These are phyloP conservation scores for Phylloscopus trochilus DNA, from an alignment of 2,113 vertebrate genomes.

Conservation along the genomic window DNA sequence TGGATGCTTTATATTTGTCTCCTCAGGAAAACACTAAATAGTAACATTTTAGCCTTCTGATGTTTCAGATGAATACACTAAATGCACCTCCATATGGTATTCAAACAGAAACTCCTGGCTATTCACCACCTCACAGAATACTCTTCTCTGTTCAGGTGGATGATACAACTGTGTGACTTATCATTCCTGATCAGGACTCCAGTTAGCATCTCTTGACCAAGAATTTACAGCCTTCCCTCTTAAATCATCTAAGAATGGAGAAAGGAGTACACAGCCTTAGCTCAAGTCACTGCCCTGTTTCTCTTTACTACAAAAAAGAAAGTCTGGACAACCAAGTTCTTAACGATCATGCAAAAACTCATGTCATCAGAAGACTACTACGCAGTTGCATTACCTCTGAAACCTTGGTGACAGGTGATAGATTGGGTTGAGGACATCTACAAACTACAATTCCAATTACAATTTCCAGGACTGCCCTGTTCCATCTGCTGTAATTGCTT, in stretches of 20 bases:
- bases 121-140: not conserved
- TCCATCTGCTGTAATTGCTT: not conserved
- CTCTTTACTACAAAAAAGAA: not conserved
- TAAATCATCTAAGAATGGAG: not conserved
- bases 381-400: not conserved
- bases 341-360: not conserved
- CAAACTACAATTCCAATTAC: not conserved
- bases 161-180: not conserved
- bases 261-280: not conserved
- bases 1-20: not conserved
- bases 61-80: not conserved
- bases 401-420: not conserved
- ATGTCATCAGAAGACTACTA: not conserved
- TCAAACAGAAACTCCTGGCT: not conserved
- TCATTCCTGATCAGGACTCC: not conserved
- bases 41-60: not conserved
- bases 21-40: not conserved
- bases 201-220: not conserved
- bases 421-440: not conserved
- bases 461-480: not conserved
- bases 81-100: not conserved
- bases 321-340: not conserved
- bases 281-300: not conserved
- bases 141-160: not conserved
- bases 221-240: not conserved